These are phyloP conservation scores for Tauraco erythrolophus DNA, from an alignment of 2,113 vertebrate species.

Conservation along the genomic window DNA sequence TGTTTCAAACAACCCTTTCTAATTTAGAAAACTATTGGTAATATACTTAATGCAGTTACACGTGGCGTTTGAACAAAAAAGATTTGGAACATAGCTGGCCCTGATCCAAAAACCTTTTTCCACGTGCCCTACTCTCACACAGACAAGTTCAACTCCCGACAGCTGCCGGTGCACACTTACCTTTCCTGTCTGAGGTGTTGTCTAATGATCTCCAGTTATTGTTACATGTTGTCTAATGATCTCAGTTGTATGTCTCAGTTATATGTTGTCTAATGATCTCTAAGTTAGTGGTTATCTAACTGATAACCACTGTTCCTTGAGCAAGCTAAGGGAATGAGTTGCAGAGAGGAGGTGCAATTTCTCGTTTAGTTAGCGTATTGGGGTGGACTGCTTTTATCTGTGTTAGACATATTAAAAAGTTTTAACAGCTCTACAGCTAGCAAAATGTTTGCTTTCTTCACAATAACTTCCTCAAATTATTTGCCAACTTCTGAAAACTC, in stretches of 20 bases:
- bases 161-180: background rate
- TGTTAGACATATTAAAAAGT: accelerated
- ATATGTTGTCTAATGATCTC: background rate
- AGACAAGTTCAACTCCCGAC: background rate
- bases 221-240: too few relatives aligned
- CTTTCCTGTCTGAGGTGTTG: background rate
- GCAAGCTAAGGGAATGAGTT: background rate
- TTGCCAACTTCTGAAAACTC: background rate
- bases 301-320: background rate
- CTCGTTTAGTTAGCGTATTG: background rate
- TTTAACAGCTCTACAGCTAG: background rate
- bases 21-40: background rate
- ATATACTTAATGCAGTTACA: background rate
- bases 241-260: too few relatives aligned
- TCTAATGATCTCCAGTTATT: accelerated
- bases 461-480: background rate
- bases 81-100: background rate
- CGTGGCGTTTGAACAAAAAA: background rate
- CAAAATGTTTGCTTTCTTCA: background rate
- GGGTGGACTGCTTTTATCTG: background rate
- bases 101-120: background rate
- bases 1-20: background rate
- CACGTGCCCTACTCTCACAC: background rate
- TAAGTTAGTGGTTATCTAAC: too few relatives aligned
- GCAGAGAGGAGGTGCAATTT: background rate